These are phyloP conservation scores for Papilio elwesi DNA, from an alignment of 2,888 invertebrate genomes.

Conservation along the genomic window DNA sequence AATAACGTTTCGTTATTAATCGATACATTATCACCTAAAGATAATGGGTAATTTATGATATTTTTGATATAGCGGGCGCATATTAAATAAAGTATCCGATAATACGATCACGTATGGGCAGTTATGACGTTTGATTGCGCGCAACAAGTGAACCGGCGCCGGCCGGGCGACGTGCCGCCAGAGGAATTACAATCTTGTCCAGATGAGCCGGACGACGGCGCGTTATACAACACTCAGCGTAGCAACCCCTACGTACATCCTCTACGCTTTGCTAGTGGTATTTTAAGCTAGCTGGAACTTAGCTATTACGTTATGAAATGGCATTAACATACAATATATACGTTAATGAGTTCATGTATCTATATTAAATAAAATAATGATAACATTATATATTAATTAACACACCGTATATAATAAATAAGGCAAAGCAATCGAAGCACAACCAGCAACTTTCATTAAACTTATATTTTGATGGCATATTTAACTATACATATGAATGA, in stretches of 20 bases:
- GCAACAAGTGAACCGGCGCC: constrained; percentile 79
- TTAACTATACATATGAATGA: no score
- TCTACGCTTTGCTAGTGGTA: background rate
- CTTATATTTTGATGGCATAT: no score
- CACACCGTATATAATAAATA: no score
- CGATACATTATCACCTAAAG: background rate
- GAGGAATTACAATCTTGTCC: constrained; percentile 80
- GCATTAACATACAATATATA: background rate
- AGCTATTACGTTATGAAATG: background rate
- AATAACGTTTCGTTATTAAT: background rate
- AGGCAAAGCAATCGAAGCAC: no score
- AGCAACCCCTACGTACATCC: constrained; percentile 8
- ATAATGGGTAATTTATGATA: constrained; percentile 6
- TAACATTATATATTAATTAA: no score
- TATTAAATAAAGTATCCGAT: constrained; percentile 63
- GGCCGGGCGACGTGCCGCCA: constrained; percentile 64
- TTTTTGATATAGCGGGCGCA: constrained; percentile 6
- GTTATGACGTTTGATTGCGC: constrained; percentile 73
- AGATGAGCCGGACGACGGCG: constrained; percentile 75
- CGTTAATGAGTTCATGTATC: no score
- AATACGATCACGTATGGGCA: constrained; percentile 70
- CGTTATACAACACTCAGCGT: constrained; percentile 66
- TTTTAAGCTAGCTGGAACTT: background rate
- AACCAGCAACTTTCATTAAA: no score
- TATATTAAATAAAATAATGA: no score